phyloP scores from a whole-genome alignment of 2,888 invertebrate species.

The Volucella zonaria region DNA sequence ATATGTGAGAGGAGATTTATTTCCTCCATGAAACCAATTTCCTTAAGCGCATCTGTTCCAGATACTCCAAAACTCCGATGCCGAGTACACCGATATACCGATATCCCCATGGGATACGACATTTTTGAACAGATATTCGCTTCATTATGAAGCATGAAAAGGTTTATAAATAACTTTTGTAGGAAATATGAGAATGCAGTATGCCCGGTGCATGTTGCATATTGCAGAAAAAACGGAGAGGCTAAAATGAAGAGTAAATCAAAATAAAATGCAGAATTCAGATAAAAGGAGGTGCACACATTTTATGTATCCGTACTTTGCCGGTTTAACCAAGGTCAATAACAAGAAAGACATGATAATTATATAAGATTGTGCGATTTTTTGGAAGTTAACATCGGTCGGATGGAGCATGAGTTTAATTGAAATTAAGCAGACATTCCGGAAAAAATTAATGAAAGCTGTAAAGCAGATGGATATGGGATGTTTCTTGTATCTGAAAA shows the following conservation, averaged over 20 bases:
- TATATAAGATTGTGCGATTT: conserved; percentile 10
- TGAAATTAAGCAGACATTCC: conserved; percentile 29
- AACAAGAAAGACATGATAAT: conserved; percentile 27
- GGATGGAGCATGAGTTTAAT: conserved; percentile 17
- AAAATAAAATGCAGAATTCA: conserved; percentile 14
- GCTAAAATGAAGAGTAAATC: neutral
- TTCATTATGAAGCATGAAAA: conserved; percentile 14
- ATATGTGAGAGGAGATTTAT: neutral
- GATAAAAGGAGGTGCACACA: conserved; percentile 5
- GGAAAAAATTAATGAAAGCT: conserved; percentile 16
- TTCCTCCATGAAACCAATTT: neutral
- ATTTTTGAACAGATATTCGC: neutral
- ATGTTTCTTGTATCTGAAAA: neutral
- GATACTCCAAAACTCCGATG: neutral
- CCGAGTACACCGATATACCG: neutral
- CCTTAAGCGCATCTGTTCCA: neutral
- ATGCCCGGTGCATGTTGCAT: neutral
- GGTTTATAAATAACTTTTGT: conserved; percentile 27
- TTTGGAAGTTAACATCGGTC: neutral
- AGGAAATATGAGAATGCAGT: neutral
- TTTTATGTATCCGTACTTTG: conserved; percentile 12
- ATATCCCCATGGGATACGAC: conserved; percentile 1
- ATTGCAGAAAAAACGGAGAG: neutral
- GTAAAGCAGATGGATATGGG: neutral
- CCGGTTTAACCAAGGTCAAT: conserved; percentile 43